Conservation (phyloP, 2,113 vertebrate genomes). For the Callopanchax toddi region DNA sequence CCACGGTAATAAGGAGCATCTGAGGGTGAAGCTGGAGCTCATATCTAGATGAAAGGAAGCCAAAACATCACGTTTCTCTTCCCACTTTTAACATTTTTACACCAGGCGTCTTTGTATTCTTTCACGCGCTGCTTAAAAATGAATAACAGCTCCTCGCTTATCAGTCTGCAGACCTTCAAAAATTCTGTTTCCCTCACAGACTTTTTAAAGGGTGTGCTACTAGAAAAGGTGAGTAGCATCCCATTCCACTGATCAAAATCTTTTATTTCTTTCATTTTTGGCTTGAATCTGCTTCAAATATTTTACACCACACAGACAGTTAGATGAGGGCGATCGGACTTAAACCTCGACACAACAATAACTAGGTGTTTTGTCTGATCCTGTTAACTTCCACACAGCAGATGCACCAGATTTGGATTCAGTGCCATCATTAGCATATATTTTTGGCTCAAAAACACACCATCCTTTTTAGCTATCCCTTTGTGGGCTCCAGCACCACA, state of each 20-base stretch:
- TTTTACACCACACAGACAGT: neutral
- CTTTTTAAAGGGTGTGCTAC: no score
- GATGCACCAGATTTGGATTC: neutral
- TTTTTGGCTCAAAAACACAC: conserved; percentile 7
- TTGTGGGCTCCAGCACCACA: conserved; percentile 15
- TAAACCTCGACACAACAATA: conserved; percentile 1
- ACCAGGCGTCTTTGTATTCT: conserved; percentile 6
- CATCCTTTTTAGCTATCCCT: conserved; percentile 6
- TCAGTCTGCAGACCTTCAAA: neutral
- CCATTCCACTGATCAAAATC: neutral
- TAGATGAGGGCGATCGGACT: neutral
- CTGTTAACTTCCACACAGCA: conserved; percentile 2
- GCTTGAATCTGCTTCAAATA: neutral
- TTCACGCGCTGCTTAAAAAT: conserved; percentile 1
- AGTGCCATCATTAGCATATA: conserved; percentile 16
- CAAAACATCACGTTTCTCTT: neutral
- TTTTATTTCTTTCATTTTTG: neutral
- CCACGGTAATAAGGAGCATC: conserved; percentile 1
- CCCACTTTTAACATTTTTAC: neutral
- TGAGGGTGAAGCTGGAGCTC: neutral
- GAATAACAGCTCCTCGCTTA: neutral
- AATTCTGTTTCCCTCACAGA: neutral
- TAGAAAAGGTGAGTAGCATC: neutral
- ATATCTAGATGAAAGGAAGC: conserved; percentile 14
- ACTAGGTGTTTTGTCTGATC: neutral